A percentile compares a stretch with the other conserved stretches of the same genome.
These are phyloP conservation scores for Oryzias woworae DNA, from an alignment of 2,113 vertebrate species.

Conservation along the genomic window DNA sequence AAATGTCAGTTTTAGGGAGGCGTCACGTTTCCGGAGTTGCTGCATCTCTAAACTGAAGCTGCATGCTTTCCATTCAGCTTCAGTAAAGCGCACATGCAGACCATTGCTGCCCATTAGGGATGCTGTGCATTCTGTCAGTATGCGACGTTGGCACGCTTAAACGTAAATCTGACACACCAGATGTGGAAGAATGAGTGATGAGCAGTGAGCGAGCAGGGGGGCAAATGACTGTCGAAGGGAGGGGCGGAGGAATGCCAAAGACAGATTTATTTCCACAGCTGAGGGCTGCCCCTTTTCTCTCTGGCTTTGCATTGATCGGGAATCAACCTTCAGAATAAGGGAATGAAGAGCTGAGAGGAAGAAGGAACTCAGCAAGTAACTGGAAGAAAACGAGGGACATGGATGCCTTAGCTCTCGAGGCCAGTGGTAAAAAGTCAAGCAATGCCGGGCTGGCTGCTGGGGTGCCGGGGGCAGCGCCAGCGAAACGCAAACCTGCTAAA, in stretches of 20 bases:
- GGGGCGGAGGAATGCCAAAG: constrained; percentile 26
- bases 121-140: constrained; percentile 4
- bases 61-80: background rate
- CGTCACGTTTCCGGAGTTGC: constrained; percentile 36
- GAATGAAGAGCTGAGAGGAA: constrained; percentile 22
- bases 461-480: background rate
- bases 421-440: constrained; percentile 65
- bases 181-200: constrained; percentile 54
- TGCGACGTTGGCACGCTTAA: constrained; percentile 14
- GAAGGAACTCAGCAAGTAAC: constrained; percentile 26
- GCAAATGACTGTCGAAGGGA: constrained; percentile 22
- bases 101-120: constrained; percentile 19
- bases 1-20: constrained; percentile 29
- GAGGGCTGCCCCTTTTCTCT: constrained; percentile 52
- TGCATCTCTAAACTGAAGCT: constrained; percentile 6
- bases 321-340: constrained; percentile 29
- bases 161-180: constrained; percentile 30
- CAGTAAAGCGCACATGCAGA: background rate
- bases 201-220: constrained; percentile 24
- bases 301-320: constrained; percentile 24
- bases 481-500: constrained; percentile 79
- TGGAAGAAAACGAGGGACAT: constrained; percentile 69
- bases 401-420: constrained; percentile 79
- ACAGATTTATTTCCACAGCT: constrained; percentile 77
- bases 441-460: constrained; percentile 19